A percentile compares a stretch with the other conserved stretches of the same genome.
Conservation (phyloP, 2,113 vertebrate species). For the Climacteris rufus region DNA sequence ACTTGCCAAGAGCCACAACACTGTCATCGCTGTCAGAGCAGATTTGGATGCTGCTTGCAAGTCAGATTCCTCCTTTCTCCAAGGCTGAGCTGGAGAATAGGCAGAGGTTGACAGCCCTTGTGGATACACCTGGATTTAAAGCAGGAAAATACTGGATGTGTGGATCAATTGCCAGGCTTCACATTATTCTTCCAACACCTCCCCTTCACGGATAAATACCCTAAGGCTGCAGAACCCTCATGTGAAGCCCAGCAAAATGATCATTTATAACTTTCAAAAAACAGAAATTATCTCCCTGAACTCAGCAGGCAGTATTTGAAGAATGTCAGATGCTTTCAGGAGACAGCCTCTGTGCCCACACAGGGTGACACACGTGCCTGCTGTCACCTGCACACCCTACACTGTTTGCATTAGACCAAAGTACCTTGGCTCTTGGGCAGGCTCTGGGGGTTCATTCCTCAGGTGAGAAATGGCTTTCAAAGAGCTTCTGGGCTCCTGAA, state of each 20-base stretch:
- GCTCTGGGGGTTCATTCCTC: neutral
- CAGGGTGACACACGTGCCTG: fast-evolving
- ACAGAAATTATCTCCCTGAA: neutral
- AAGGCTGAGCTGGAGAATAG: neutral
- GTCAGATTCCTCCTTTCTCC: neutral
- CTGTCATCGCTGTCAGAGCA: neutral
- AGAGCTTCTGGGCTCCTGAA: neutral
- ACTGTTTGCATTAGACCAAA: neutral
- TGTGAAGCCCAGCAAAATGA: fast-evolving
- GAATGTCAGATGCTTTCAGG: neutral
- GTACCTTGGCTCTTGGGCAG: neutral
- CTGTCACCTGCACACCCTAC: neutral
- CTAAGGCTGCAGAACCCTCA: neutral
- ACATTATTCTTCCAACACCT: neutral
- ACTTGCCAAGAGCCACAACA: neutral
- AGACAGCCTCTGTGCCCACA: neutral
- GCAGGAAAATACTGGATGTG: neutral
- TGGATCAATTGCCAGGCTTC: neutral
- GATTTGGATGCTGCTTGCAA: neutral
- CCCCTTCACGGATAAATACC: neutral
- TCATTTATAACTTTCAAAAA: neutral
- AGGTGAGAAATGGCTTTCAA: neutral
- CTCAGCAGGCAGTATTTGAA: neutral
- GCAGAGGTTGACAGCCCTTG: neutral
- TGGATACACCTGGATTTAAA: neutral